Evolutionary conservation across 2,888 invertebrate genomes (phyloP).

Genomic region (Sesia bembeciformis): DNA sequence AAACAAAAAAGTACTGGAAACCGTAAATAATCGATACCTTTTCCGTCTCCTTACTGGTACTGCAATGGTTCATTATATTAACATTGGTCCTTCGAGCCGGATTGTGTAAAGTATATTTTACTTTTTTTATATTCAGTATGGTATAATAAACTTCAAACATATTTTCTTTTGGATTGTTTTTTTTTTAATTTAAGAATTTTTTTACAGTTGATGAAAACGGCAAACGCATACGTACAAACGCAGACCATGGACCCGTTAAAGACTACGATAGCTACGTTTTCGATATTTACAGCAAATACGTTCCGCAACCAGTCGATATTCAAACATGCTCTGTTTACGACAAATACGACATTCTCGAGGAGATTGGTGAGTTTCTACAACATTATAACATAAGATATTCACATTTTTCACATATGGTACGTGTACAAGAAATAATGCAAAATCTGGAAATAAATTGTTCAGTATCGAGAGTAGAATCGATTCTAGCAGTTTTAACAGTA

Average conservation of each 20-base stretch:
- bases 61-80: too few relatives aligned
- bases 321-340: constrained; percentile 96
- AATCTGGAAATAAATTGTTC: background rate
- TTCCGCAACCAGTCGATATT: constrained; percentile 98
- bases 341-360: constrained; percentile 98
- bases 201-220: constrained; percentile 83
- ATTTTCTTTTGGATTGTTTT: too few relatives aligned
- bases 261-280: constrained; percentile 99
- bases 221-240: constrained; percentile 92
- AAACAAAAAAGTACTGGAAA: too few relatives aligned
- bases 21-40: too few relatives aligned
- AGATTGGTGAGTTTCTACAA: constrained; percentile 83
- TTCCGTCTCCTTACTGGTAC: too few relatives aligned
- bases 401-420: background rate
- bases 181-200: too few relatives aligned
- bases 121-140: too few relatives aligned
- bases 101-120: too few relatives aligned
- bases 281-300: constrained; percentile 97
- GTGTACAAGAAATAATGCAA: constrained; percentile 7
- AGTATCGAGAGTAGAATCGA: too few relatives aligned
- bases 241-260: constrained; percentile 89
- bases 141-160: too few relatives aligned
- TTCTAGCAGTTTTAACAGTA: too few relatives aligned
- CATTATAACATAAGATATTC: background rate
- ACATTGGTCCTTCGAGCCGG: too few relatives aligned